Conservation (phyloP, 2,888 invertebrate species). For the Limenitis camilla region DNA sequence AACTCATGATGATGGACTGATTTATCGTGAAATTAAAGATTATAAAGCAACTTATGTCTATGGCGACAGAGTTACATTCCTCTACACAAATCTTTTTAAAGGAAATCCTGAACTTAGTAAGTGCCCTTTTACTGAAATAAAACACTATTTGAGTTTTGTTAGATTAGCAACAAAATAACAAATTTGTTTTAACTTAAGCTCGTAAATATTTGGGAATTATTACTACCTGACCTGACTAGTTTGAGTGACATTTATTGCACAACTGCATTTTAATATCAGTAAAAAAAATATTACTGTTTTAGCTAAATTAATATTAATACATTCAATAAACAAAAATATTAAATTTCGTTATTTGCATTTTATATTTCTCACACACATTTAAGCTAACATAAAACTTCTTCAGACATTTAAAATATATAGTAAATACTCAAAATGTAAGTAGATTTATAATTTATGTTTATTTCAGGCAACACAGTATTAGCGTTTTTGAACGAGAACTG, state of each 20-base stretch:
- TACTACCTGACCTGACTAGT: too few relatives aligned
- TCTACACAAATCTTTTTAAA: constrained; percentile 48
- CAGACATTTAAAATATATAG: background rate
- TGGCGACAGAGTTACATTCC: constrained; percentile 42
- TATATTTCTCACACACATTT: background rate
- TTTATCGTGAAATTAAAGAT: constrained; percentile 41
- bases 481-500: constrained; percentile 52
- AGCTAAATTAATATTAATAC: too few relatives aligned
- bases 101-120: constrained; percentile 53
- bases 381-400: background rate
- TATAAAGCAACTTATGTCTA: constrained; percentile 35
- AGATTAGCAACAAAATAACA: too few relatives aligned
- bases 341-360: too few relatives aligned
- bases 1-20: constrained; percentile 37
- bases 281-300: too few relatives aligned
- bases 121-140: constrained; percentile 22
- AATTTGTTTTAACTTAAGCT: too few relatives aligned
- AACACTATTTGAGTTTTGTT: too few relatives aligned
- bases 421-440: background rate
- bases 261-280: too few relatives aligned
- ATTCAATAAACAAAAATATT: too few relatives aligned
- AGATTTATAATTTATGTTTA: constrained; percentile 1
- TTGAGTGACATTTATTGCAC: too few relatives aligned
- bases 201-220: too few relatives aligned
- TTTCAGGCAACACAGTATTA: constrained; percentile 51